These are phyloP conservation scores for Tribolium madens DNA, from an alignment of 1,140 invertebrate species.

Conservation along the genomic window DNA sequence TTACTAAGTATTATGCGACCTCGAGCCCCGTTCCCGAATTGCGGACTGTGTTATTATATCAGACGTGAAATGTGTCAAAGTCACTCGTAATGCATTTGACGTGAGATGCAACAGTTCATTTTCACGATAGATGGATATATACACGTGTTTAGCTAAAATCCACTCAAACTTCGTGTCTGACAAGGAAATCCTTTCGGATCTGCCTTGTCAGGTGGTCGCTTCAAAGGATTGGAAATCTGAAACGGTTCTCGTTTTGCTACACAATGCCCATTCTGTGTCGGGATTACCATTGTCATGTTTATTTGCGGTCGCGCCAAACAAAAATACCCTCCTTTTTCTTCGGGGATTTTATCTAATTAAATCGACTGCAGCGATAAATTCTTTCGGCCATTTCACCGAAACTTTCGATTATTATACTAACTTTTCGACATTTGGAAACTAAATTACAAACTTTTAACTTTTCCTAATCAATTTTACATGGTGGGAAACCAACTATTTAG, in stretches of 20 bases:
- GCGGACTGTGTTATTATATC: constrained; percentile 14
- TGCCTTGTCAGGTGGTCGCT: constrained; percentile 47
- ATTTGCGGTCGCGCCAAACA: constrained; percentile 6
- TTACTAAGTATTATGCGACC: constrained; percentile 20
- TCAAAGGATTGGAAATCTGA: constrained; percentile 48
- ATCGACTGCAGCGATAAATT: background rate
- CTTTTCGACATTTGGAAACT: too few species aligned
- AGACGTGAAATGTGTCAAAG: constrained; percentile 23
- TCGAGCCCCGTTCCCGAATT: constrained; percentile 1
- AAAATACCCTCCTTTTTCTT: background rate
- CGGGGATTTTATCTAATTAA: background rate
- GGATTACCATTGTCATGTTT: constrained; percentile 38
- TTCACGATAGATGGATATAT: constrained; percentile 26
- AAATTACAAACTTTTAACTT: too few species aligned
- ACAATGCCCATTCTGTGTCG: constrained; percentile 6
- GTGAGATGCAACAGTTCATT: constrained; percentile 43
- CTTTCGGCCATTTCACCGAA: too few species aligned
- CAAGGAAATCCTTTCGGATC: constrained; percentile 49
- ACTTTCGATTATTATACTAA: too few species aligned
- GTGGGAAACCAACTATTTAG: too few species aligned
- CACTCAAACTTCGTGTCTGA: constrained; percentile 49
- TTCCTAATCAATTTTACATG: too few species aligned
- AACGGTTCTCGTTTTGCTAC: constrained; percentile 30
- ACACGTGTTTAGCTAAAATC: constrained; percentile 48
- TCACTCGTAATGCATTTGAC: constrained; percentile 21